Percentiles rank a stretch among this genome's conserved stretches.
Evolutionary conservation across 2,888 invertebrate species (phyloP).

Genomic region (Aporophyla nigra): DNA sequence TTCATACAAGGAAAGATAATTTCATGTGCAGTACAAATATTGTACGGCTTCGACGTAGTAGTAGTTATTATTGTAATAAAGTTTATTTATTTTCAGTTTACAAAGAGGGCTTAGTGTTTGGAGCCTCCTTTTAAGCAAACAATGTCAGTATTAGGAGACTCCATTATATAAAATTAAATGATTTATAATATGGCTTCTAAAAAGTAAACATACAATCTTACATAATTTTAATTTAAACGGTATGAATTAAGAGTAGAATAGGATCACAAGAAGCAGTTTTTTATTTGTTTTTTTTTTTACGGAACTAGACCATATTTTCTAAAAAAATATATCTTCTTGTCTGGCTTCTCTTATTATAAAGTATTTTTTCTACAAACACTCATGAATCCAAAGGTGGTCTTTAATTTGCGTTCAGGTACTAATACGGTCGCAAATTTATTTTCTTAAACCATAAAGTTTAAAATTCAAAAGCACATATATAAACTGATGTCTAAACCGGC

Average conservation of each 20-base stretch:
- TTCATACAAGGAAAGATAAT: neutral
- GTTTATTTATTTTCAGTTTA: neutral
- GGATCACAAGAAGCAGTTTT: neutral
- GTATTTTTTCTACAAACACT: neutral
- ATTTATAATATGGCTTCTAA: neutral
- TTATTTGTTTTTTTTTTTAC: neutral
- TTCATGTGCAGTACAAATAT: neutral
- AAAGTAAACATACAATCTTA: neutral
- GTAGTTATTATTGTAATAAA: neutral
- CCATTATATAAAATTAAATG: neutral
- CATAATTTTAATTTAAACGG: neutral
- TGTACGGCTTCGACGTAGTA: no score
- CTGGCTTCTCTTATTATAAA: neutral
- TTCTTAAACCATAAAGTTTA: conserved; percentile 3
- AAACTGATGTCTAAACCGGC: conserved; percentile 2
- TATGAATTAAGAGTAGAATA: no score
- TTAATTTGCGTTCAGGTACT: neutral
- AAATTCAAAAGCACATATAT: conserved; percentile 7
- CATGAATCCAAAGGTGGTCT: neutral
- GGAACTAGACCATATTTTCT: neutral
- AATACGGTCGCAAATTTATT: neutral
- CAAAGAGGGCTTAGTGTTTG: neutral
- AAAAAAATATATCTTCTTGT: no score
- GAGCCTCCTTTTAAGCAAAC: neutral
- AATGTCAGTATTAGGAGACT: neutral